Base-by-base conservation (phyloP, 1,140 invertebrate genomes). In the Lamellibrachia luymesi region DNA sequence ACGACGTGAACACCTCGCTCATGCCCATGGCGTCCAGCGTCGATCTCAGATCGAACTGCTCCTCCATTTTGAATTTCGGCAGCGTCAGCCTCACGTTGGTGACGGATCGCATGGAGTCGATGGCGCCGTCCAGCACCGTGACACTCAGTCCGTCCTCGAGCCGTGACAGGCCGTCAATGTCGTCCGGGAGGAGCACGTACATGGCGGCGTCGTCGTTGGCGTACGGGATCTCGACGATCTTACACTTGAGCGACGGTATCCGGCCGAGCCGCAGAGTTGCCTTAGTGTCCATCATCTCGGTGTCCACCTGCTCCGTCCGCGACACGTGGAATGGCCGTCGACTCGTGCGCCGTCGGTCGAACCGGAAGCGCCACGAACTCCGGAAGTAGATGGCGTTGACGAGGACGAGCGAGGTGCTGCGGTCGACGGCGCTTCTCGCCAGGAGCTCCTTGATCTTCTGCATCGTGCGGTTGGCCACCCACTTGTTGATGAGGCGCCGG, bases 371-470 rank as follows among this genome's bases (percentile, higher is more conserved):
- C 98, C 98, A 98, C 91, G 97, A 97, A 22, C 97, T 98, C 96
- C 98, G 98, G 96, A 98, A 99, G 95, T 98, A 98, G 90, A 98
- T 97, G 10, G 98, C 98, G 96, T 98, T 98, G 2, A 98, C 96
- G 1, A 98, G 96, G 6, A 98, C 97, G 50, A 98, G 93, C 93
- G 97, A 96, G 96, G 97, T 94, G 25, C 94, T 64, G 17, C 97
- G 97, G 52, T 94, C 94, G 92, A 95, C 91, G 51, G 92, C 90
- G 13, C 97, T 97, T 0, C 96, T 93, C 0, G 97, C 97, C 64
- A 98, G 96, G 17, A 98, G 95, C 95, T 98, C 96, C 94, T 97
- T 97, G 93, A 98, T 98, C 95, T 97, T 97, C 91, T 97, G 96
- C 93, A 97, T 97, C 0, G 98, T 98, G 95, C 94, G 97, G 25